Evolutionary conservation across 2,113 vertebrate species (phyloP).

Genomic region (Myrmophylax atrothorax): DNA sequence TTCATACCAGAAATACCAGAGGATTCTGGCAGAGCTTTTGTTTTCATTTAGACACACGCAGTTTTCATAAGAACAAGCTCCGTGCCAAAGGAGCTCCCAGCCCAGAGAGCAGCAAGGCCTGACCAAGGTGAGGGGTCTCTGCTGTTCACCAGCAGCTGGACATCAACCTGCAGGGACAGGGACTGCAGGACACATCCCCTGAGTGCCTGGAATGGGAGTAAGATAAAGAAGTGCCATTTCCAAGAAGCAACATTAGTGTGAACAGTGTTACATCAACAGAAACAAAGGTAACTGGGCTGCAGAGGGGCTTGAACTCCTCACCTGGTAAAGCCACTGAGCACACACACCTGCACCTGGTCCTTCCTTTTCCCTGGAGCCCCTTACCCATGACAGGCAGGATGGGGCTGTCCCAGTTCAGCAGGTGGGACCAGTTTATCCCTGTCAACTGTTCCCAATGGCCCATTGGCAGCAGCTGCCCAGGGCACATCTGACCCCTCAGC

Average conservation of each 20-base stretch:
- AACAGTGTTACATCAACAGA: background rate
- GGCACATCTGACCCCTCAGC: no score
- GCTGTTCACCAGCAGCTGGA: background rate
- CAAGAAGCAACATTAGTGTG: background rate
- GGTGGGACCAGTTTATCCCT: no score
- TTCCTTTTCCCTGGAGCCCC: background rate
- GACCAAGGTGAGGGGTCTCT: background rate
- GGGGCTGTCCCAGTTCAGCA: no score
- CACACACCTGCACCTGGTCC: background rate
- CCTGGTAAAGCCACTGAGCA: background rate
- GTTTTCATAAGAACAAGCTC: background rate
- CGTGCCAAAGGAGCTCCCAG: background rate
- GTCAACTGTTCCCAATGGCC: no score
- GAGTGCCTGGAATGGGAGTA: background rate
- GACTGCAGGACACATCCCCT: rapidly evolving
- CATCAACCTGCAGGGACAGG: rapidly evolving
- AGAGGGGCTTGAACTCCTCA: background rate
- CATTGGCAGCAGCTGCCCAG: no score
- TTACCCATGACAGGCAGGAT: background rate
- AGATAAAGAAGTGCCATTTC: background rate
- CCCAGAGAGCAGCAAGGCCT: background rate
- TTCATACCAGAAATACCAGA: background rate
- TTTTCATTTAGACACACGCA: background rate
- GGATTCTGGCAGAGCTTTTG: background rate
- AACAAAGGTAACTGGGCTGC: background rate